phyloP scores from a whole-genome alignment of 1,140 invertebrate species.

The Elymnias hypermnestra region DNA sequence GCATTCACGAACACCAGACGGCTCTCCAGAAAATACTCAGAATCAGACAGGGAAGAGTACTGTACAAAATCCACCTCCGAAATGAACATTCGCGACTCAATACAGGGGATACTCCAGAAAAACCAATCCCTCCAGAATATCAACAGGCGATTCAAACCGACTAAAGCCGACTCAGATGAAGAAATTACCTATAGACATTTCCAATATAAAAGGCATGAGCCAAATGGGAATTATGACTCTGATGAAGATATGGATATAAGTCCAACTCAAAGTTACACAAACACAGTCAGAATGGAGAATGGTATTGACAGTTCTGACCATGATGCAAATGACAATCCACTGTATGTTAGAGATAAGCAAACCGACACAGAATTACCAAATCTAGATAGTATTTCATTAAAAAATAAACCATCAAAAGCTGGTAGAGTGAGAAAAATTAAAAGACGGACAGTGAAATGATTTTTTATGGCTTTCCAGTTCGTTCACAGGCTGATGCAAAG shows the following conservation, averaged over 20 bases:
- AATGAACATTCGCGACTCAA: conserved; percentile 41
- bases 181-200: conserved; percentile 43
- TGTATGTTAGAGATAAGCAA: conserved; percentile 12
- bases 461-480: conserved; percentile 61
- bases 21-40: conserved; percentile 43
- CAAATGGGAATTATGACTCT: conserved; percentile 57
- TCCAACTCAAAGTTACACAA: conserved; percentile 5
- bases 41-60: conserved; percentile 61
- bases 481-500: conserved; percentile 52
- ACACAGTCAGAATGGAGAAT: conserved; percentile 41
- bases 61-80: conserved; percentile 57
- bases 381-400: conserved; percentile 51
- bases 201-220: conserved; percentile 47
- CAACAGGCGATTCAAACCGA: conserved; percentile 32
- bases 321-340: conserved; percentile 50
- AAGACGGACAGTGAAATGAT: conserved; percentile 70
- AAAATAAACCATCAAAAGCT: conserved; percentile 38
- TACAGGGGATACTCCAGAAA: conserved; percentile 48
- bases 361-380: conserved; percentile 48
- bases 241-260: conserved; percentile 46
- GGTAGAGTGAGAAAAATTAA: conserved; percentile 59
- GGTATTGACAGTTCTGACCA: conserved; percentile 53
- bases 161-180: conserved; percentile 50
- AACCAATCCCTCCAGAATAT: conserved; percentile 70
- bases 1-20: conserved; percentile 14